Conservation (phyloP, 2,888 invertebrate genomes). For the Cantharis flavilabris region DNA sequence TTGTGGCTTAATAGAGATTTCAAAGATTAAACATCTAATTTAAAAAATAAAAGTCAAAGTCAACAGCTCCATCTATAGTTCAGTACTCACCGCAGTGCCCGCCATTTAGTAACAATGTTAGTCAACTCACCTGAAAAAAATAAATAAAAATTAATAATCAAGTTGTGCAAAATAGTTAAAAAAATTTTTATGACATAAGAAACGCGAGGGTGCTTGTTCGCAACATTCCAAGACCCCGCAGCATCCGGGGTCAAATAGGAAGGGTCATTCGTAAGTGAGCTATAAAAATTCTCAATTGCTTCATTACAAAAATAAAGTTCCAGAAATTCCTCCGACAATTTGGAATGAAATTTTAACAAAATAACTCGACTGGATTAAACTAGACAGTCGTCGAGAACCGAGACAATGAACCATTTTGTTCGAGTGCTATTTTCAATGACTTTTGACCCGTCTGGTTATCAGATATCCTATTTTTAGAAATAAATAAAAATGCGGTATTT, state of each 20-base stretch:
- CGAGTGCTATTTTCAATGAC: neutral
- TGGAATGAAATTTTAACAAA: neutral
- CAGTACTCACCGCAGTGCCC: neutral
- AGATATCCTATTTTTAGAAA: neutral
- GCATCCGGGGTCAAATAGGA: conserved; percentile 24
- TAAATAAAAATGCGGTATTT: neutral
- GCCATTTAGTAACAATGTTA: neutral
- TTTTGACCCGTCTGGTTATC: neutral
- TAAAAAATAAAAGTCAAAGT: neutral
- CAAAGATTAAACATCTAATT: neutral
- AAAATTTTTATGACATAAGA: neutral
- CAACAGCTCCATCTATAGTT: neutral
- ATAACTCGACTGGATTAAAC: neutral
- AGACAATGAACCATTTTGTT: neutral
- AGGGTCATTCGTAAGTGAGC: conserved; percentile 11
- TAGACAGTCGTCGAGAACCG: neutral
- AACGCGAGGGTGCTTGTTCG: conserved; percentile 7
- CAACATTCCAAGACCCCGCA: conserved; percentile 18
- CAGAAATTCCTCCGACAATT: neutral
- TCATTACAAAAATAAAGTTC: neutral
- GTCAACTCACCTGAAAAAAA: neutral
- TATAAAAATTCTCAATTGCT: conserved; percentile 9
- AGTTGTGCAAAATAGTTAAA: neutral
- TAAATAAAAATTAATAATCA: neutral
- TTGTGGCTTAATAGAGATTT: neutral